Base-by-base conservation (phyloP, 2,888 invertebrate species). In the Anoplius nigerrimus region DNA sequence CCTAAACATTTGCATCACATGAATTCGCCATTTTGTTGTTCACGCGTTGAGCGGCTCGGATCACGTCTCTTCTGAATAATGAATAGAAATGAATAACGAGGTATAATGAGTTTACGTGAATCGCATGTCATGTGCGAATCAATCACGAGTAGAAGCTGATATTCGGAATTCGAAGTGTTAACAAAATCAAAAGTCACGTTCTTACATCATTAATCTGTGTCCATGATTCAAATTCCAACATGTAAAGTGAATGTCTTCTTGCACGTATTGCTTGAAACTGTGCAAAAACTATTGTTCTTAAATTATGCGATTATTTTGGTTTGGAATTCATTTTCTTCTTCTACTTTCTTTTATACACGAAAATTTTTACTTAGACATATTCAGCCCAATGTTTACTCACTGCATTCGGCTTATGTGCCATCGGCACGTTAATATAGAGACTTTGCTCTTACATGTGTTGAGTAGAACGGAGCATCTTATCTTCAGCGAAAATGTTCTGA, bases 381-480 rank as follows among this genome's bases (percentile, higher is more conserved):
- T 11, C 11, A 34, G 34, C 34, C 34, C 34, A 34, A 11, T 34
- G 45, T 66, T 72, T 20, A 55, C 56, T 34, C 21, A 43, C 55
- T 66, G 58, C 62, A 71, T 66, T 58, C 71, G 57, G 21, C 70
- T 60, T 68, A 58, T 15, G 60, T 51, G 51, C 56, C 34, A 24
- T 56, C 58, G 42, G 55, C 27, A 51, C 24, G 75, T 62, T 66
- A 61, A 62, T 66, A 60, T 60, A 80, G n/a, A 34, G 6, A 8
- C 11, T 34, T 11, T 34, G 72, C 60, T 67, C 79, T 72, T 73
- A 72, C 75, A 82, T 82, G 82, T 79, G 77, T 62, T 45, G 56
- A 66, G 66, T 11, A 48, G 69, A 74, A 59, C 72, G 61, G 54
- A 60, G 69, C 72, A 69, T 72, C 72, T 74, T 76, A 56, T 55